These are phyloP conservation scores for Perdita meconis DNA, from an alignment of 2,888 invertebrate species.

Conservation along the genomic window DNA sequence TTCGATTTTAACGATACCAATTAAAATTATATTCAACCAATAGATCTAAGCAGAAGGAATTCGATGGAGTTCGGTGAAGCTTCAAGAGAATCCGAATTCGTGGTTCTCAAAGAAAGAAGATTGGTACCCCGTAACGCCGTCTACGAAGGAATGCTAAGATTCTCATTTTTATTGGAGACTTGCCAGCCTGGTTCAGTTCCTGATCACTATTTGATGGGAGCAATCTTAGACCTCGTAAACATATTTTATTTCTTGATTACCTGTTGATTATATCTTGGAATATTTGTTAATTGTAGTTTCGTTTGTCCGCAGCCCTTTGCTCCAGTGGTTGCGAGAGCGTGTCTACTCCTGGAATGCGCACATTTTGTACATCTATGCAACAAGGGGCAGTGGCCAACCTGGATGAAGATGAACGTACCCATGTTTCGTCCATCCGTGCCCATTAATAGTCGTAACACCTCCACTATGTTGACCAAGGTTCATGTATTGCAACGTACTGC, in stretches of 20 bases:
- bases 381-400: slow-evolving; percentile 98
- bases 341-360: slow-evolving; percentile 96
- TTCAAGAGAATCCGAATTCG: slow-evolving; percentile 93
- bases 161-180: slow-evolving; percentile 96
- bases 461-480: slow-evolving; percentile 87
- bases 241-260: slow-evolving; percentile 34
- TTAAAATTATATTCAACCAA: too few relatives aligned
- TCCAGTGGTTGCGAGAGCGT: slow-evolving; percentile 96
- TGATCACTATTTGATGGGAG: slow-evolving; percentile 97
- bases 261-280: too few relatives aligned
- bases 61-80: slow-evolving; percentile 93
- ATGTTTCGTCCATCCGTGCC: slow-evolving; percentile 91
- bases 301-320: slow-evolving; percentile 91
- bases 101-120: slow-evolving; percentile 94
- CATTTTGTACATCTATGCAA: slow-evolving; percentile 99
- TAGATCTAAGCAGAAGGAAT: slow-evolving; percentile 91
- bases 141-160: slow-evolving; percentile 94
- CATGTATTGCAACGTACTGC: slow-evolving; percentile 94
- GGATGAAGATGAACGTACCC: slow-evolving; percentile 96
- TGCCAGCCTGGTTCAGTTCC: slow-evolving; percentile 98
- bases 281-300: too few relatives aligned
- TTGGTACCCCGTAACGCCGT: slow-evolving; percentile 92
- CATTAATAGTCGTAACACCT: slow-evolving; percentile 84
- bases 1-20: too few relatives aligned
- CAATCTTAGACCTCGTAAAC: slow-evolving; percentile 95